These are phyloP conservation scores for Bombyx mandarina DNA, from an alignment of 1,140 invertebrate genomes.

Conservation along the genomic window DNA sequence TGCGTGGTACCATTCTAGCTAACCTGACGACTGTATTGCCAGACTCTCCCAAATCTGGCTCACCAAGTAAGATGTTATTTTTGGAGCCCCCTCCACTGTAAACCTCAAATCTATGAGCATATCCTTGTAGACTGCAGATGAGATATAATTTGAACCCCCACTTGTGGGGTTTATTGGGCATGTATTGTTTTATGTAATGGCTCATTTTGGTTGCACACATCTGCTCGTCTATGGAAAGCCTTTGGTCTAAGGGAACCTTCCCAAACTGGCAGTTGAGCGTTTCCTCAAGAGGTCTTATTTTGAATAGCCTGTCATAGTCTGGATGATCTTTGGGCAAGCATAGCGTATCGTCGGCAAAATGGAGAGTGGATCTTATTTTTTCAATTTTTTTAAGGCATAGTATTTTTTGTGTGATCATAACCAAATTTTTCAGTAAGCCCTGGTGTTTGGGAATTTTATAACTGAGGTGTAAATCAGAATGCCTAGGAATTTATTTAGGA, in stretches of 20 bases:
- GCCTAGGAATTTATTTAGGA: slow-evolving; percentile 9
- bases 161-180: slow-evolving; percentile 8
- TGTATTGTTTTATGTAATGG: slow-evolving; percentile 9
- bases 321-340: slow-evolving; percentile 11
- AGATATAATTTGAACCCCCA: slow-evolving; percentile 8
- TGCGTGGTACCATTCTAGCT: slow-evolving; percentile 13
- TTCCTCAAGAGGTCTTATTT: slow-evolving; percentile 13
- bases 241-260: slow-evolving; percentile 12
- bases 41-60: slow-evolving; percentile 8
- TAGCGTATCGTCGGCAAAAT: slow-evolving; percentile 12
- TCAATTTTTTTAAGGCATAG: slow-evolving; percentile 11
- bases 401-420: slow-evolving; percentile 8
- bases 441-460: slow-evolving; percentile 8
- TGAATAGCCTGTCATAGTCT: slow-evolving; percentile 12
- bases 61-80: slow-evolving; percentile 7
- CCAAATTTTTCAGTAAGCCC: slow-evolving; percentile 9
- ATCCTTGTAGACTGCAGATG: slow-evolving; percentile 9
- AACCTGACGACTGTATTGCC: slow-evolving; percentile 12
- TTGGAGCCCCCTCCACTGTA: slow-evolving; percentile 8
- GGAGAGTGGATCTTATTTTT: slow-evolving; percentile 12
- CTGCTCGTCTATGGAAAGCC: slow-evolving; percentile 11
- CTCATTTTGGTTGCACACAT: slow-evolving; percentile 13
- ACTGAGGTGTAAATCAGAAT: slow-evolving; percentile 8
- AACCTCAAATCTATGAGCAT: slow-evolving; percentile 8
- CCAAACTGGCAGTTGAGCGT: slow-evolving; percentile 12